Conservation (phyloP, 2,113 vertebrate genomes). For the Dromiciops gliroides region DNA sequence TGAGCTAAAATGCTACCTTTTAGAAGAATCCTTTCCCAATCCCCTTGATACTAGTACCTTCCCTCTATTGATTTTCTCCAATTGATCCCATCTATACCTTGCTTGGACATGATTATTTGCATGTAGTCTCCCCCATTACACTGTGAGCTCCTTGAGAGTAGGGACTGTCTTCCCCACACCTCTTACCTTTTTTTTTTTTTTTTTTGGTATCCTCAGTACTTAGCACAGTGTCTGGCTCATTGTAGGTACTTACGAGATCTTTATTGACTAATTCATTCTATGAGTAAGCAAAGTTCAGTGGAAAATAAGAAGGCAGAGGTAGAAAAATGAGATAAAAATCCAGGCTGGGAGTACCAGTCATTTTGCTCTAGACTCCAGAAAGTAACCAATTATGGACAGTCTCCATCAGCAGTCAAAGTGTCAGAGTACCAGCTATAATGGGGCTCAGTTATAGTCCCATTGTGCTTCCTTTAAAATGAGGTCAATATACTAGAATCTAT, state of each 20-base stretch:
- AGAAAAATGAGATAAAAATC: background rate
- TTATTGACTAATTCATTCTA: background rate
- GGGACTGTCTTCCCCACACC: background rate
- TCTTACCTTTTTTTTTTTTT: too few relatives aligned
- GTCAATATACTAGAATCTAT: background rate
- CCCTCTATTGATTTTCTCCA: background rate
- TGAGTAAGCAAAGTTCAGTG: too few relatives aligned
- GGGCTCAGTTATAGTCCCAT: background rate
- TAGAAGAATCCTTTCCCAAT: background rate
- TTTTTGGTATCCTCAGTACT: background rate
- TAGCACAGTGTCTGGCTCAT: rapidly evolving
- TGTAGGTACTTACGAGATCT: rapidly evolving
- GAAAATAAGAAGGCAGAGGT: background rate
- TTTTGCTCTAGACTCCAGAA: background rate
- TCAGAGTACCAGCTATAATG: background rate
- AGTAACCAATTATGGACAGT: background rate
- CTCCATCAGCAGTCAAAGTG: background rate
- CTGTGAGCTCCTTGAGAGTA: rapidly evolving
- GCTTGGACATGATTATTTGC: background rate
- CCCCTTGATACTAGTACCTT: background rate
- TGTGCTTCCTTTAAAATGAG: background rate
- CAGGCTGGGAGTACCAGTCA: background rate
- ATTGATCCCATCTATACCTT: background rate
- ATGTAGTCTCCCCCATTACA: background rate
- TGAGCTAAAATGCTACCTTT: background rate